Conservation (phyloP, 2,888 invertebrate species). For the Watsonalla cultraria region DNA sequence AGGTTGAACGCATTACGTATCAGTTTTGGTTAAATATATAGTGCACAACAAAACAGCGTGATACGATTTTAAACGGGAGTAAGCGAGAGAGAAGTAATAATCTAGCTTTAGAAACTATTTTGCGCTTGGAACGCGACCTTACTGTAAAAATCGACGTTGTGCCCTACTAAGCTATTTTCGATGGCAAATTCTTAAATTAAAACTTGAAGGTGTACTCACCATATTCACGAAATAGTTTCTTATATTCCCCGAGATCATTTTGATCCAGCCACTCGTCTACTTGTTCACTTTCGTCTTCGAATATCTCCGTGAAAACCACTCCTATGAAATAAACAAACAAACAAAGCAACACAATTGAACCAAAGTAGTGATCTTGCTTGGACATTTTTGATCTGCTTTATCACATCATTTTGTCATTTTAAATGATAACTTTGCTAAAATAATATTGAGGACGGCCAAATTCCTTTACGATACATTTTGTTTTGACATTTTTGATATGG, state of each 20-base stretch:
- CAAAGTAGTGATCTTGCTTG: constrained; percentile 35
- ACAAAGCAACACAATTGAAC: constrained; percentile 52
- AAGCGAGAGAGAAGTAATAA: neutral
- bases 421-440: neutral
- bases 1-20: no score
- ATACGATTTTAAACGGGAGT: no score
- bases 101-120: neutral
- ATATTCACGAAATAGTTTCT: constrained; percentile 83
- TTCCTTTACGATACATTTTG: no score
- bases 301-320: constrained; percentile 56
- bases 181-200: constrained; percentile 1
- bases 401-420: constrained; percentile 42
- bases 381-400: constrained; percentile 50
- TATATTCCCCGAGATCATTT: constrained; percentile 84
- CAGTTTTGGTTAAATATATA: no score
- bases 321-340: constrained; percentile 54
- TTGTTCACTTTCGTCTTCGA: constrained; percentile 78
- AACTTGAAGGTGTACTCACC: constrained; percentile 74
- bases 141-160: neutral
- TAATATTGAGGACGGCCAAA: neutral
- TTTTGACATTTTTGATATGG: no score
- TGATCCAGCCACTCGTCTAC: constrained; percentile 88
- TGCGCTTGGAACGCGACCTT: constrained; percentile 17
- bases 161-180: neutral
- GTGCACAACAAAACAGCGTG: no score